A percentile compares a stretch with the other conserved stretches of the same genome.
Evolutionary conservation across 2,797 vertebrate genomes (phyloP).

Genomic region (Halcyon smyrnensis): DNA sequence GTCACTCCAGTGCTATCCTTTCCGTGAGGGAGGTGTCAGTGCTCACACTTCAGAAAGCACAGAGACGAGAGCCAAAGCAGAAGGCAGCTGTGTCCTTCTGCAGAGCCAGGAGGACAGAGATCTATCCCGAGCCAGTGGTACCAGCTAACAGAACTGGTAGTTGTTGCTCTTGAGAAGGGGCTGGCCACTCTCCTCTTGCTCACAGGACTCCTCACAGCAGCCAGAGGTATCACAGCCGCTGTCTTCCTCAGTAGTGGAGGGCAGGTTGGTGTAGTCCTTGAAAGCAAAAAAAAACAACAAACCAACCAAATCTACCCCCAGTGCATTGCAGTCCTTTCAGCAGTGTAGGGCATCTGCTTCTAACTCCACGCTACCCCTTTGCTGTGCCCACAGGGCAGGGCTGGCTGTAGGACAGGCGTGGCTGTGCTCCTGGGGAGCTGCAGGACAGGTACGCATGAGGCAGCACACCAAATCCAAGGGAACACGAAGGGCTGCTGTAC

Average conservation of each 20-base stretch:
- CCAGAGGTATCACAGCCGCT: constrained; percentile 82
- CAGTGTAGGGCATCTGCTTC: background rate
- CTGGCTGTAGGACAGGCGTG: background rate
- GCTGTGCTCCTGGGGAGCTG: background rate
- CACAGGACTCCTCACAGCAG: constrained; percentile 86
- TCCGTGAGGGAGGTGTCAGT: background rate
- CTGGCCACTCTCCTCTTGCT: constrained; percentile 84
- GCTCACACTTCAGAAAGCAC: constrained; percentile 1
- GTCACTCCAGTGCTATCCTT: background rate
- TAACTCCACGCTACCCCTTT: fast-evolving
- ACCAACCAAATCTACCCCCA: background rate
- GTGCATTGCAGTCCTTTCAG: background rate
- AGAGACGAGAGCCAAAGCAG: constrained; percentile 28
- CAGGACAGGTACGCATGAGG: background rate
- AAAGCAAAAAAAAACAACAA: background rate
- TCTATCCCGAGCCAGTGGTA: background rate
- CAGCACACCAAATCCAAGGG: background rate
- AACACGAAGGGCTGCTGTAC: background rate
- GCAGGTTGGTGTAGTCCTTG: constrained; percentile 82
- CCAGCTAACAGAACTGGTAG: constrained; percentile 92
- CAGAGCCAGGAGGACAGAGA: background rate
- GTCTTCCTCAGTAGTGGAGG: constrained; percentile 73
- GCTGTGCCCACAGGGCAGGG: background rate
- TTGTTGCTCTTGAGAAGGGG: constrained; percentile 93
- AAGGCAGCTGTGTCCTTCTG: background rate